A percentile compares a stretch with the other conserved stretches of the same genome.
phyloP scores from a whole-genome alignment of 2,113 vertebrate genomes.

The Daboia siamensis region DNA sequence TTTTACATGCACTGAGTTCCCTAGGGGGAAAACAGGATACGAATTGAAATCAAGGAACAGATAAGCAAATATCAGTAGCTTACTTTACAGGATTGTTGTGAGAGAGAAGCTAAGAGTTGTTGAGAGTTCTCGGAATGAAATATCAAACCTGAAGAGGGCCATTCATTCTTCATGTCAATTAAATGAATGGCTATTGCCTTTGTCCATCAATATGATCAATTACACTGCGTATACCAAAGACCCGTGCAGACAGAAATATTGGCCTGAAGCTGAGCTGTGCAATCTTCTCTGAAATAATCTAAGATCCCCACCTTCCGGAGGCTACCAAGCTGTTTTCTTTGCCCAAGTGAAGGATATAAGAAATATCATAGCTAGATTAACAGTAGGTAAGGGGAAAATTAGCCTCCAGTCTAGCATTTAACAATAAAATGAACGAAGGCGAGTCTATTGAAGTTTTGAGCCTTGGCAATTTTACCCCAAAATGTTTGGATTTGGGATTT shows the following conservation, averaged over 20 bases:
- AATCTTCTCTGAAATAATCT: constrained; percentile 61
- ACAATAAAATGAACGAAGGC: constrained; percentile 33
- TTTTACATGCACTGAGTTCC: neutral
- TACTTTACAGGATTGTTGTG: neutral
- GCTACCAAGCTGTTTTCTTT: constrained; percentile 45
- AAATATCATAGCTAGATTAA: constrained; percentile 36
- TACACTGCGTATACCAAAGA: constrained; percentile 45
- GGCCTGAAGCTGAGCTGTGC: constrained; percentile 52
- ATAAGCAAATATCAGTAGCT: neutral
- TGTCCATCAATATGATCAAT: constrained; percentile 62
- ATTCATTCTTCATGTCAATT: neutral
- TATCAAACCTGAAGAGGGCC: neutral
- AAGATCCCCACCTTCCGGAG: constrained; percentile 28
- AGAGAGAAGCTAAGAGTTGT: neutral
- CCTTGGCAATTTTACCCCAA: neutral
- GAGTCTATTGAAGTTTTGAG: constrained; percentile 19
- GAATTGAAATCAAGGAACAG: neutral
- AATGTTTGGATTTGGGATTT: neutral
- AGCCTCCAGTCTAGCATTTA: constrained; percentile 31
- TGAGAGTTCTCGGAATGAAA: neutral
- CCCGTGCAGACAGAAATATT: constrained; percentile 45
- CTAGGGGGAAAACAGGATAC: neutral
- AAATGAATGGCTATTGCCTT: constrained; percentile 56
- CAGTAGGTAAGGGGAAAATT: constrained; percentile 6
- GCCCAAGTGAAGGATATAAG: constrained; percentile 40